phyloP scores from a whole-genome alignment of 2,888 invertebrate species.

The Agrilus biguttatus region DNA sequence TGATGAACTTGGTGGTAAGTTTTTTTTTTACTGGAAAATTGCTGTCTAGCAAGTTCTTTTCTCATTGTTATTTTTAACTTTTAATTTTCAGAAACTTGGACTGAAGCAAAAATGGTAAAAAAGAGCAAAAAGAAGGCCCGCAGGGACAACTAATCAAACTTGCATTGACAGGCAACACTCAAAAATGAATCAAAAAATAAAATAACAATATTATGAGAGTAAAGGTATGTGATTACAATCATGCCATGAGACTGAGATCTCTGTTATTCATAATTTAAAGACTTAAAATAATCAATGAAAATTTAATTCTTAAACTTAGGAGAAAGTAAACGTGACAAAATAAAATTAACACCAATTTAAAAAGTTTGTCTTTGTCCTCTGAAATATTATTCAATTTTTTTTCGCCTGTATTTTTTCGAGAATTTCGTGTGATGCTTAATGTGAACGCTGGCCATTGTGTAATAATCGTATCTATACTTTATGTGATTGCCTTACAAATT shows the following conservation, averaged over 20 bases:
- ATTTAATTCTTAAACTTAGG: no score
- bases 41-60: no score
- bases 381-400: no score
- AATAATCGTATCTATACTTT: no score
- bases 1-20: conserved; percentile 44
- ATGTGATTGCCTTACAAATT: no score
- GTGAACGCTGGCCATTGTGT: no score
- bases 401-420: no score
- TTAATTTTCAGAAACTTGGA: conserved; percentile 49
- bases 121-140: conserved; percentile 66
- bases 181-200: no score
- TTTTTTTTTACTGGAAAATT: conserved; percentile 2
- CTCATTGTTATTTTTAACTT: conserved; percentile 1
- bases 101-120: conserved; percentile 56
- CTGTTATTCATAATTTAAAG: conserved; percentile 16
- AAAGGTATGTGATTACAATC: conserved; percentile 22
- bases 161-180: not conserved
- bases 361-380: no score
- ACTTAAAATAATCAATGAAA: conserved; percentile 13
- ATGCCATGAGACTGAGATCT: conserved; percentile 24
- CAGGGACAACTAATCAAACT: conserved; percentile 43
- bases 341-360: no score
- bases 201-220: conserved; percentile 4
- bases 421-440: no score
- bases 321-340: no score